Conservation (phyloP, 2,888 invertebrate species). For the Cordilura impudica region DNA sequence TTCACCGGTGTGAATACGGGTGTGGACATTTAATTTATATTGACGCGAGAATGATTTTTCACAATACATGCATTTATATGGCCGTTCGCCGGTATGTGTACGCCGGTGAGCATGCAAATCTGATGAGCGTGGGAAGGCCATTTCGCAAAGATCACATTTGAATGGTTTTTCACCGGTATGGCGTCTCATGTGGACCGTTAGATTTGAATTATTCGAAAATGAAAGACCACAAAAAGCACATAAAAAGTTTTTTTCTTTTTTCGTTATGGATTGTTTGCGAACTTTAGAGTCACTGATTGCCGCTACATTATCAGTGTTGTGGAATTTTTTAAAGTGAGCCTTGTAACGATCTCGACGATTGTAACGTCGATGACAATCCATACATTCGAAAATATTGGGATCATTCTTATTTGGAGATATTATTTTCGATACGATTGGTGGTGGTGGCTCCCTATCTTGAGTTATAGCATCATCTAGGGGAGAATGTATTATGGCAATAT, state of each 20-base stretch:
- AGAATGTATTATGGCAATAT: conserved; percentile 67
- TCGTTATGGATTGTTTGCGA: conserved; percentile 23
- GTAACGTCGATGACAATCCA: conserved; percentile 72
- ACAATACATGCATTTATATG: conserved; percentile 77
- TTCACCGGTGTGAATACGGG: conserved; percentile 80
- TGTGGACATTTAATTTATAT: conserved; percentile 82
- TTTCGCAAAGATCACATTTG: conserved; percentile 82
- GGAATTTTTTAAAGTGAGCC: conserved; percentile 72
- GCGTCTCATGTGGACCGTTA: conserved; percentile 83
- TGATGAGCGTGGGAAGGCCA: conserved; percentile 82
- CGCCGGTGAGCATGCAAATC: conserved; percentile 82
- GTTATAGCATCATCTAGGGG: conserved; percentile 2
- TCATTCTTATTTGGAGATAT: conserved; percentile 48
- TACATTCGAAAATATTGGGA: conserved; percentile 70
- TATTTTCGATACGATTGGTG: neutral
- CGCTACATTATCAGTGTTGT: conserved; percentile 63
- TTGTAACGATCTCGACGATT: conserved; percentile 74
- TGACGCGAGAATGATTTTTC: conserved; percentile 81
- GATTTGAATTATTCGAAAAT: conserved; percentile 81
- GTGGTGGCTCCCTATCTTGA: neutral
- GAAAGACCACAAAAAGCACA: conserved; percentile 82
- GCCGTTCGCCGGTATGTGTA: conserved; percentile 82
- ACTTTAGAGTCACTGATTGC: conserved; percentile 62
- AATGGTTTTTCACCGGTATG: conserved; percentile 84
- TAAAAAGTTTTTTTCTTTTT: conserved; percentile 78